Conservation (phyloP, 2,888 invertebrate species). For the Euplexia lucipara region DNA sequence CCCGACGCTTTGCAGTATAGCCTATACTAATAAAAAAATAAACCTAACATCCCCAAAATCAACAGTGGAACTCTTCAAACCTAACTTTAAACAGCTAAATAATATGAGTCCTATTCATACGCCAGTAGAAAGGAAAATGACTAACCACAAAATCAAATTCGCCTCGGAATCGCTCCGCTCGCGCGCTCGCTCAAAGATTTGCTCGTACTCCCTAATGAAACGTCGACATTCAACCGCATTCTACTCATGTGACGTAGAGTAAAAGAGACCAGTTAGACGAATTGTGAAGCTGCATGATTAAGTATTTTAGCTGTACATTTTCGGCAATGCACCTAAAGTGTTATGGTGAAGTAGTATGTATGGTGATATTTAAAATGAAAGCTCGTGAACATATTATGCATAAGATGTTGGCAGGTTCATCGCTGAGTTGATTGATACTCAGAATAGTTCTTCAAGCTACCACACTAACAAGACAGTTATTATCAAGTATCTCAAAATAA, state of each 20-base stretch:
- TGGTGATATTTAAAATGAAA: conserved; percentile 32
- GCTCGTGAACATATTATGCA: too few species aligned
- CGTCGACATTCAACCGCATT: conserved; percentile 70
- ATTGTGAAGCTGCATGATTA: conserved; percentile 30
- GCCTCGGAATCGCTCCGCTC: conserved; percentile 67
- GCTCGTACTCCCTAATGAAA: conserved; percentile 82
- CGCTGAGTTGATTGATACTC: too few species aligned
- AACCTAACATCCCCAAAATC: conserved; percentile 13
- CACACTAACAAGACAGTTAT: too few species aligned
- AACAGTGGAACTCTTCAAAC: conserved; percentile 20
- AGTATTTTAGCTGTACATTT: conserved; percentile 22
- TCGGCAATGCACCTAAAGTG: conserved; percentile 23
- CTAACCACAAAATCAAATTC: conserved; percentile 74
- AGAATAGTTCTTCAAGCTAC: too few species aligned
- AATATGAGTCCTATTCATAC: conserved; percentile 27
- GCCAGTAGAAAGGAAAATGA: conserved; percentile 63
- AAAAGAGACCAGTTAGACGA: conserved; percentile 41
- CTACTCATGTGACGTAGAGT: conserved; percentile 52
- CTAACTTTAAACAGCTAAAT: conserved; percentile 1
- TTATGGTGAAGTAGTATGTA: conserved; percentile 15
- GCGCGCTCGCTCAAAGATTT: conserved; percentile 71
- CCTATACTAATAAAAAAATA: neutral
- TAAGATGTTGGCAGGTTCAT: too few species aligned
- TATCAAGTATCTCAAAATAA: neutral
- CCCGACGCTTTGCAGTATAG: too few species aligned